Evolutionary conservation across 2,888 invertebrate species (phyloP), one percentile per base, ranked within the genome.

Genomic region (Leptothorax acervorum): DNA sequence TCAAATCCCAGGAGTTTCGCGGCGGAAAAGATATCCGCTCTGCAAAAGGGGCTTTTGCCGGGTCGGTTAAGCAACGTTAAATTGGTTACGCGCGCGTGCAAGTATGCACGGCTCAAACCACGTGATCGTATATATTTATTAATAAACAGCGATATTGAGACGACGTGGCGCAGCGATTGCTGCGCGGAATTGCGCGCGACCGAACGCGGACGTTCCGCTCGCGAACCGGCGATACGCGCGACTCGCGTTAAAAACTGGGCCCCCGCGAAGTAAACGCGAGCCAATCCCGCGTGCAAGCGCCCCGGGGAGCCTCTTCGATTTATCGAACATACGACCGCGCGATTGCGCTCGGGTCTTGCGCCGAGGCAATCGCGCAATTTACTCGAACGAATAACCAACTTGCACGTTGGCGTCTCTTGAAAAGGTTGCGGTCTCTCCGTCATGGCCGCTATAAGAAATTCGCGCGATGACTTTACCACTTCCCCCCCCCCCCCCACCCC

Each of bases 201-300:
- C 23, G 66, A 39, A 31, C 53, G 18, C 51, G 6, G 12, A 39
- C 53, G 39, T 53, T 35, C 2, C 70, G 28, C 53, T 71, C 35
- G 53, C 53, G 42, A 78, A 55, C 55, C 55, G 51, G 23, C 23
- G 28, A 63, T 35, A 51, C 53, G 62, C 53, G 62, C 63, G 45
- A 28, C 23, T 45, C 35, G 11, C 66, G 84, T 73, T 86, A 84
- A 42, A 42, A 85, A 88, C 88, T 73, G 76, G 86, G 86, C 78
- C 83, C 78, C 88, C 82, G 66, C 74, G 82, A 85, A 82, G 87
- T 82, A 83, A 88, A 84, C 45, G 35, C 81, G 48, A 88, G 84
- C 82, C 82, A 87, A 76, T 85, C 65, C 73, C 53, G 63, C 71
- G 79, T 71, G 82, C 79, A 73, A 83, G 42, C 88, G 18, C 48